Evolutionary conservation across 1,140 invertebrate genomes (phyloP).

Genomic region (Zaprionus nigranus): DNA sequence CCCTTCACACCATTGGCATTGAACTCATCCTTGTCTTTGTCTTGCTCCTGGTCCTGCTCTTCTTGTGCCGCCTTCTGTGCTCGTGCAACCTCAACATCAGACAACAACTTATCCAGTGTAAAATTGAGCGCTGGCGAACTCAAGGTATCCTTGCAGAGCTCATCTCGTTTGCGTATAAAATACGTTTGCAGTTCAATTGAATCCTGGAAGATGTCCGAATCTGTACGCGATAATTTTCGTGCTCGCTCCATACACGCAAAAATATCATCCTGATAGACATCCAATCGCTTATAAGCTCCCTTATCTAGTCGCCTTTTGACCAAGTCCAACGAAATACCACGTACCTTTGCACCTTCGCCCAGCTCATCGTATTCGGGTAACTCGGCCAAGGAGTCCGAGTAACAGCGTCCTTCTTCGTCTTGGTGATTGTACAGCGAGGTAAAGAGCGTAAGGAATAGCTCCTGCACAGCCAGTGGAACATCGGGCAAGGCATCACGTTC

Average conservation of each 20-base stretch:
- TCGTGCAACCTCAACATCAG: constrained; percentile 90
- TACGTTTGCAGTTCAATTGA: constrained; percentile 96
- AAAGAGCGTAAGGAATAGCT: constrained; percentile 96
- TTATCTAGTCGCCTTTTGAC: constrained; percentile 94
- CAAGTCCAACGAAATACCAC: constrained; percentile 92
- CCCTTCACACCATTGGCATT: constrained; percentile 60
- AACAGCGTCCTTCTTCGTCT: constrained; percentile 98
- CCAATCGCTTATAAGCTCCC: constrained; percentile 95
- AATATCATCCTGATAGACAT: constrained; percentile 98
- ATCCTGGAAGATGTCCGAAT: constrained; percentile 95
- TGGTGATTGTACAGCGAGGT: constrained; percentile 97
- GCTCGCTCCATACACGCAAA: constrained; percentile 97
- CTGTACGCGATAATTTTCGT: constrained; percentile 92
- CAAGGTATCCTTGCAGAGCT: constrained; percentile 91
- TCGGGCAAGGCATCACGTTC: constrained; percentile 95
- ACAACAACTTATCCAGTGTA: constrained; percentile 89
- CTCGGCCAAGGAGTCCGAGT: constrained; percentile 97
- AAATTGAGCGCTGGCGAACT: constrained; percentile 94
- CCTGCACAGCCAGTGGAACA: constrained; percentile 94
- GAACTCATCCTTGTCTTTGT: constrained; percentile 74
- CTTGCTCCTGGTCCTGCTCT: constrained; percentile 88
- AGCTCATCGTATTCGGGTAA: constrained; percentile 94
- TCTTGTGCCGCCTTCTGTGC: constrained; percentile 93
- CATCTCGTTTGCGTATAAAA: constrained; percentile 93
- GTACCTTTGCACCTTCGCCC: constrained; percentile 87